Evolutionary conservation across 2,797 vertebrate species (phyloP).

Genomic region (Rhynchonycteris naso): DNA sequence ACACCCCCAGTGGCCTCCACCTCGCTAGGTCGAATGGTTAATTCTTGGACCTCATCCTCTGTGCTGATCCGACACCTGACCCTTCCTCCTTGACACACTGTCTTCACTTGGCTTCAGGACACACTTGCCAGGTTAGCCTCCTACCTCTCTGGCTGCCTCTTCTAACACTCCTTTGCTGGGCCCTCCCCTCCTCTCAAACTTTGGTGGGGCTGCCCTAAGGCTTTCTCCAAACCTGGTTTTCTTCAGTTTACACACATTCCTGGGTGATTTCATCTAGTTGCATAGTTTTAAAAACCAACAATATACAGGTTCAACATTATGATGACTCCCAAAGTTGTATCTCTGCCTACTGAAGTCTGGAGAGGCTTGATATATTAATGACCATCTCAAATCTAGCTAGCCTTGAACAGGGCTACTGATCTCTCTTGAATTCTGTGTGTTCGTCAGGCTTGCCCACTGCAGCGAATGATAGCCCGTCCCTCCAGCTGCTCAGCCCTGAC

Average conservation of each 20-base stretch:
- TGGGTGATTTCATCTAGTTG: background rate
- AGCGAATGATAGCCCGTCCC: background rate
- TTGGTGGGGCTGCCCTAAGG: background rate
- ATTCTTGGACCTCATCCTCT: slow-evolving; percentile 7
- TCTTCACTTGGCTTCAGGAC: background rate
- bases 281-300: background rate
- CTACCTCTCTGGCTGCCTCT: background rate
- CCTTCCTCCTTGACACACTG: slow-evolving; percentile 1
- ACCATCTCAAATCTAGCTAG: background rate
- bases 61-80: background rate
- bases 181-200: slow-evolving; percentile 11
- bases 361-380: background rate
- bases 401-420: background rate
- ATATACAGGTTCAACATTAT: background rate
- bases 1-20: background rate
- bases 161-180: background rate
- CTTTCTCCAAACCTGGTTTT: background rate
- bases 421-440: background rate
- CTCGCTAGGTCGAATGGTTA: background rate
- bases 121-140: background rate
- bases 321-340: background rate
- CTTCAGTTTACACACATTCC: background rate
- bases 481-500: background rate
- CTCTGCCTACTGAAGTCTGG: background rate
- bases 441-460: background rate